These are phyloP conservation scores for Agrotis segetum DNA, from an alignment of 2,888 invertebrate species.

Conservation along the genomic window DNA sequence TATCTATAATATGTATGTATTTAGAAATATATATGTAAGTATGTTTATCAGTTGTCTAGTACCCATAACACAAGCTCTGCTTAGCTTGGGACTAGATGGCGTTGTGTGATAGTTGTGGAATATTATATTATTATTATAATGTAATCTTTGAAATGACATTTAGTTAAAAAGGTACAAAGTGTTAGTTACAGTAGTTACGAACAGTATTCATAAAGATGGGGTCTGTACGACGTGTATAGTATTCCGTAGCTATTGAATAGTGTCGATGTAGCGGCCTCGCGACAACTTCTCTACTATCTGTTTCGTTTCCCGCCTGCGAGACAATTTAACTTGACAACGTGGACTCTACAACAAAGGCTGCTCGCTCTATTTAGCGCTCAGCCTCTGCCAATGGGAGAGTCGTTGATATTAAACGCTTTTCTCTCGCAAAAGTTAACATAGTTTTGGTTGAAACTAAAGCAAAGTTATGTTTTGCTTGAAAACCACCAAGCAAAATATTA, in stretches of 20 bases:
- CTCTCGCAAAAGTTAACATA: conserved; percentile 52
- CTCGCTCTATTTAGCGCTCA: conserved; percentile 85
- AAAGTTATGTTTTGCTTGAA: conserved; percentile 11
- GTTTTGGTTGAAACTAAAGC: conserved; percentile 38
- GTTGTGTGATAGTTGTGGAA: too few relatives aligned
- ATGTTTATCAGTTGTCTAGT: too few relatives aligned
- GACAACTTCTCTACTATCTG: conserved; percentile 88
- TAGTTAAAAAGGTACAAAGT: conserved; percentile 6
- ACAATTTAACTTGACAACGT: conserved; percentile 90
- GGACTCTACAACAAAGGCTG: conserved; percentile 84
- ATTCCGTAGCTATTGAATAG: conserved; percentile 79
- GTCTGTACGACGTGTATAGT: conserved; percentile 54
- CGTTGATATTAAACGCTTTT: conserved; percentile 75
- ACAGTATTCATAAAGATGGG: conserved; percentile 55
- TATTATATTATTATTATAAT: too few relatives aligned
- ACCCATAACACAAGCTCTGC: too few relatives aligned
- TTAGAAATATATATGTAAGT: too few relatives aligned
- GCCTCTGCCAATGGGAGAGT: conserved; percentile 74
- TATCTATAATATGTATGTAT: too few relatives aligned
- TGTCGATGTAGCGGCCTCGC: conserved; percentile 84
- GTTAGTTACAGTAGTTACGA: conserved; percentile 48
- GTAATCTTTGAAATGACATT: too few relatives aligned
- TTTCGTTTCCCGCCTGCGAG: conserved; percentile 88
- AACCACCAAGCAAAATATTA: too few relatives aligned
- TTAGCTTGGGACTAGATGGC: too few relatives aligned